These are phyloP conservation scores for Macrocentrus cingulum DNA, from an alignment of 1,140 invertebrate species.

Conservation along the genomic window DNA sequence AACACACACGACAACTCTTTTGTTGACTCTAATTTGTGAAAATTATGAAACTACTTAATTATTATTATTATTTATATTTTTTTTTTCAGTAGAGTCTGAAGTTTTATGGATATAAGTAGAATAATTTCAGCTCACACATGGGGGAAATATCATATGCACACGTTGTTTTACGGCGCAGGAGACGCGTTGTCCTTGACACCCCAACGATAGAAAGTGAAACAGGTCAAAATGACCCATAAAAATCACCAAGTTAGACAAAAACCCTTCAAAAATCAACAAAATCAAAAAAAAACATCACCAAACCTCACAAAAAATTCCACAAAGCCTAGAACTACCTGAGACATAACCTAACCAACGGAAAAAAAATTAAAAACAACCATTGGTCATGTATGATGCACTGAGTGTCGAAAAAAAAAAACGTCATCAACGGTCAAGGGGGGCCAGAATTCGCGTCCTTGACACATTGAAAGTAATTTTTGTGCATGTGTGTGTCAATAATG, in stretches of 20 bases:
- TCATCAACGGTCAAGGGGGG: not conserved
- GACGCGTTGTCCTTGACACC: conserved; percentile 27
- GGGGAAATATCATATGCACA: not conserved
- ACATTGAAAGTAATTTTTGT: conserved; percentile 3
- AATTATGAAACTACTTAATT: no score
- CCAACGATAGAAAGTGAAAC: conserved; percentile 27
- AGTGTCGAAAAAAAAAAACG: no score
- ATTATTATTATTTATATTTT: no score
- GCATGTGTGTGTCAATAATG: not conserved
- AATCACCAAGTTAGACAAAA: no score
- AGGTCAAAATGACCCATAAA: conserved; percentile 17
- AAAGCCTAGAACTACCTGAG: no score
- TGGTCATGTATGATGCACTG: no score
- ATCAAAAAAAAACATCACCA: not conserved
- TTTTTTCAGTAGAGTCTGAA: no score
- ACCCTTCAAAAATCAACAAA: no score
- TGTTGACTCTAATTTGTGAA: no score
- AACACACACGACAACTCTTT: not conserved
- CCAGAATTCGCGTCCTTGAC: not conserved
- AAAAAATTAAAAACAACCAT: no score
- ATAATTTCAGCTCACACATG: no score
- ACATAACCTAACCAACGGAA: no score
- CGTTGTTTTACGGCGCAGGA: conserved; percentile 1
- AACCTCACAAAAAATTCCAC: not conserved
- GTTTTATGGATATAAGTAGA: not conserved